phyloP scores from a whole-genome alignment of 2,888 invertebrate genomes.

The Nasonovia ribisnigri region DNA sequence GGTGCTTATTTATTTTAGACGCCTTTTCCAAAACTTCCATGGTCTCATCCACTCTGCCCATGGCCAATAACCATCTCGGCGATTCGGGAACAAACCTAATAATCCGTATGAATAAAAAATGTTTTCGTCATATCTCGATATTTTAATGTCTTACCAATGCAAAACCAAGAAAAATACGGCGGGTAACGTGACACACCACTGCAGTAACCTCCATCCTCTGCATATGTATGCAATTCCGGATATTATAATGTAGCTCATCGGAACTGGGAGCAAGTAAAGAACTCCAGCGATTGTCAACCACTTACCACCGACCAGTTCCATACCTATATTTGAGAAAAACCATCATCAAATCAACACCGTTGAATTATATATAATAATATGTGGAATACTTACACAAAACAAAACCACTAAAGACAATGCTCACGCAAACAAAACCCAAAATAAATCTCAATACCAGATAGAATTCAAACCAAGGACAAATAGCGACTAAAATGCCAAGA shows the following conservation, averaged over 20 bases:
- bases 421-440: slow-evolving; percentile 84
- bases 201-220: slow-evolving; percentile 81
- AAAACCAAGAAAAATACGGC: slow-evolving; percentile 78
- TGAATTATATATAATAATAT: neutral
- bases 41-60: slow-evolving; percentile 80
- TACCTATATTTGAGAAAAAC: slow-evolving; percentile 71
- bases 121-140: neutral
- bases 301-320: slow-evolving; percentile 83
- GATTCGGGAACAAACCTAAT: slow-evolving; percentile 83
- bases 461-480: slow-evolving; percentile 79
- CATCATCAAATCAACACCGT: neutral
- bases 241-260: slow-evolving; percentile 81
- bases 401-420: slow-evolving; percentile 85
- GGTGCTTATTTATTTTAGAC: slow-evolving; percentile 77
- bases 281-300: slow-evolving; percentile 86
- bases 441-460: slow-evolving; percentile 79
- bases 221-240: slow-evolving; percentile 80
- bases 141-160: slow-evolving; percentile 72
- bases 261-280: slow-evolving; percentile 84
- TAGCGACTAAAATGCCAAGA: slow-evolving; percentile 77
- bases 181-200: slow-evolving; percentile 80
- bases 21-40: slow-evolving; percentile 77
- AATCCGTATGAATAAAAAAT: neutral
- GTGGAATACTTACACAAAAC: slow-evolving; percentile 73
- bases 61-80: slow-evolving; percentile 82